phyloP scores from a whole-genome alignment of 2,113 vertebrate species.

The Ceyx margarethae region DNA sequence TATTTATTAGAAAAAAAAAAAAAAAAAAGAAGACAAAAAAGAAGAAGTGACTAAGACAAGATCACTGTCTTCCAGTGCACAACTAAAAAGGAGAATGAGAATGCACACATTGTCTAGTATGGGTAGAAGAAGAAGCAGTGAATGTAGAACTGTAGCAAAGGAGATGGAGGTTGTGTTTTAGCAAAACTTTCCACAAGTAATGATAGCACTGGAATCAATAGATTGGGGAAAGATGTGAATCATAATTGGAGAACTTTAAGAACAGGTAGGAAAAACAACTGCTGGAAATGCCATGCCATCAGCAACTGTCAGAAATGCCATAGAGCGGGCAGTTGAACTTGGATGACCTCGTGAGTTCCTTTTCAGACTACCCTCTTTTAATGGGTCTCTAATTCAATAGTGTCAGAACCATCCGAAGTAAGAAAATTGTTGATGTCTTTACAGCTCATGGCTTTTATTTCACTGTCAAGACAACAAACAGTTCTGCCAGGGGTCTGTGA shows the following conservation, averaged over 20 bases:
- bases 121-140: background rate
- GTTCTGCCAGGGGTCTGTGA: no score
- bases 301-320: background rate
- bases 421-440: no score
- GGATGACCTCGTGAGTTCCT: no score
- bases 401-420: no score
- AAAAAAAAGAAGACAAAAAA: background rate
- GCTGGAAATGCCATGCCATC: background rate
- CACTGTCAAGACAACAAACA: no score
- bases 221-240: background rate
- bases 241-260: background rate
- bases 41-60: background rate
- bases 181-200: background rate
- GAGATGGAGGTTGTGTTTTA: background rate
- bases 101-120: background rate
- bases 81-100: background rate
- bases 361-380: no score
- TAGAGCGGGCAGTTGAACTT: background rate
- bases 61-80: background rate
- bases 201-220: background rate
- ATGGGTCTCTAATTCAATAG: no score
- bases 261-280: background rate
- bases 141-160: background rate
- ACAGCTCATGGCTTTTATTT: no score
- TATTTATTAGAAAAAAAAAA: background rate